Percentiles rank a stretch among this genome's conserved stretches.
These are phyloP conservation scores for Hozukius guyotensis DNA, from an alignment of 2,797 vertebrate species.

Conservation along the genomic window DNA sequence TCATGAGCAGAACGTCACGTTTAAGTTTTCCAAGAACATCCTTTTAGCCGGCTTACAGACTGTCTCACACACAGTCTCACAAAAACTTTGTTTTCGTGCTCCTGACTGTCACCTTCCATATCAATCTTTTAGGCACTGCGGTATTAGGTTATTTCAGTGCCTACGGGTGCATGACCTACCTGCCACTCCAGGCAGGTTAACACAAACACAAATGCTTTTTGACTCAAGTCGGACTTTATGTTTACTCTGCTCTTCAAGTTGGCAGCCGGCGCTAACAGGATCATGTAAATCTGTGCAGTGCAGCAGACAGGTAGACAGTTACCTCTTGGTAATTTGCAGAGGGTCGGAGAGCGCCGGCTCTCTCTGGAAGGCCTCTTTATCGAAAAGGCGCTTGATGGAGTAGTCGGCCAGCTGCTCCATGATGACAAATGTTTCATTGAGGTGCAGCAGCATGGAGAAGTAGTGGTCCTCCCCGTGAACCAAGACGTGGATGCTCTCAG, in stretches of 20 bases:
- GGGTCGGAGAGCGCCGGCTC: slow-evolving; percentile 90
- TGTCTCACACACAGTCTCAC: neutral
- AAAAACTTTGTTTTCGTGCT: neutral
- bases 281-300: slow-evolving; percentile 5
- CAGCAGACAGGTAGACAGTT: slow-evolving; percentile 35
- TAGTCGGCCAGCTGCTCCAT: slow-evolving; percentile 97
- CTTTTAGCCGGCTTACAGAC: neutral
- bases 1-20: neutral
- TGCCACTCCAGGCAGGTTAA: neutral
- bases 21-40: neutral
- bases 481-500: slow-evolving; percentile 94
- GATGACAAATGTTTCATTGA: slow-evolving; percentile 93
- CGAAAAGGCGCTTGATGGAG: slow-evolving; percentile 92
- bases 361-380: slow-evolving; percentile 93
- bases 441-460: slow-evolving; percentile 98
- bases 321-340: slow-evolving; percentile 95
- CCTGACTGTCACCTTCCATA: neutral
- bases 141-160: neutral
- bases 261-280: slow-evolving; percentile 19
- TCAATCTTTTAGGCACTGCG: neutral
- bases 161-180: neutral
- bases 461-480: slow-evolving; percentile 92
- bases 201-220: slow-evolving; percentile 25
- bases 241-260: slow-evolving; percentile 5
- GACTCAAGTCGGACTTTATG: slow-evolving; percentile 15